phyloP scores from a whole-genome alignment of 1,140 invertebrate species.

The Caenorhabditis tropicalis region DNA sequence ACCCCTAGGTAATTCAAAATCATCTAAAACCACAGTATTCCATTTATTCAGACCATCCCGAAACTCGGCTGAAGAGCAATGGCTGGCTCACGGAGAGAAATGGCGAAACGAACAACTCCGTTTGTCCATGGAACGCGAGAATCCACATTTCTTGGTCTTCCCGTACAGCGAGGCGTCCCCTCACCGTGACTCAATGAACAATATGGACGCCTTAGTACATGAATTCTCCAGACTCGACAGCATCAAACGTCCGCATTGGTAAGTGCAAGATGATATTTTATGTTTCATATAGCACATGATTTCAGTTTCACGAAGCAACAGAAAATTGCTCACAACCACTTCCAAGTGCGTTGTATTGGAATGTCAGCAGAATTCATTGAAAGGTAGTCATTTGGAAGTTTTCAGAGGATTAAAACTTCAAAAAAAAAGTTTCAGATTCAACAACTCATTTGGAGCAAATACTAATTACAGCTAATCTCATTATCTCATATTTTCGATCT shows the following conservation, averaged over 20 bases:
- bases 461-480: slow-evolving; percentile 12
- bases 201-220: slow-evolving; percentile 32
- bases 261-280: background rate
- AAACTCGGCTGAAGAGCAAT: slow-evolving; percentile 55
- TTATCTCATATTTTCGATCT: background rate
- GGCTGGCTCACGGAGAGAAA: slow-evolving; percentile 50
- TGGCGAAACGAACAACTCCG: slow-evolving; percentile 55
- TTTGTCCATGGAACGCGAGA: slow-evolving; percentile 46
- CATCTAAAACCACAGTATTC: background rate
- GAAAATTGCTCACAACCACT: slow-evolving; percentile 38
- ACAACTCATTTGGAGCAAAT: slow-evolving; percentile 21
- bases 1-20: slow-evolving; percentile 46
- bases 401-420: background rate
- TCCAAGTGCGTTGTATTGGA: slow-evolving; percentile 51
- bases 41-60: background rate
- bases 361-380: slow-evolving; percentile 49
- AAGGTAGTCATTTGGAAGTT: background rate
- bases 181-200: slow-evolving; percentile 52
- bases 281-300: background rate
- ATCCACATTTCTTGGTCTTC: slow-evolving; percentile 45
- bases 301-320: slow-evolving; percentile 39
- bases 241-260: slow-evolving; percentile 49
- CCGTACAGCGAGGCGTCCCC: slow-evolving; percentile 44
- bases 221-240: slow-evolving; percentile 49
- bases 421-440: slow-evolving; percentile 12